Evolutionary conservation across 2,797 vertebrate genomes (phyloP), one percentile per base, ranked within the genome.

Genomic region (Meda fulgida): DNA sequence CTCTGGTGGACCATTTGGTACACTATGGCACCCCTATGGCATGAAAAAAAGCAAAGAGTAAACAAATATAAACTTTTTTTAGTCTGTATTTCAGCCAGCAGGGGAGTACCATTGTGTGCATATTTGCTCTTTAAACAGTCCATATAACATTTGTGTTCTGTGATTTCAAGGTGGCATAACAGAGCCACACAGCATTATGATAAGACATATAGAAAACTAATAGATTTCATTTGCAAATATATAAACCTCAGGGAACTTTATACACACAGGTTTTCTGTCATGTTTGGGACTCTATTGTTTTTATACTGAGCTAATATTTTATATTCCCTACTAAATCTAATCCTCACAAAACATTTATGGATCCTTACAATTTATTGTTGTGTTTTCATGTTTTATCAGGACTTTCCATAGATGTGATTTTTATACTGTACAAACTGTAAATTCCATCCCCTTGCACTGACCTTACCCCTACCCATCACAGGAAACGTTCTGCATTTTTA

Each of bases 41-140:
- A 23, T 71, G 46, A 46, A 81, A 77, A 66, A 72, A 43, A 70
- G 26, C 53, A 63, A 77, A 84, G 60, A 29, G 18, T 31, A 65
- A 75, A 77, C 34, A 84, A 77, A 53, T 40, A 55, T 43, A 2
- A 55, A 34, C 26, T 69, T 77, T 73, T 46, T 84, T 31, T n/a
- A 55, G 46, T 77, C 46, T 78, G 34, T 69, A 77, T 84, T 76
- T 67, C 18, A 77, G 69, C 71, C 29, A 65, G 40, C 71, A 36
- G 58, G 70, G 70, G 21, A 65, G 40, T 72, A 26, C 40, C 16
- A 43, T 46, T 75, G 55, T n/a, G 67, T 70, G 48, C 46, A 16
- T 46, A n/a, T 63, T 73, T 72, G 80, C n/a, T 71, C 18, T 81
- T 58, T 31, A 71, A 72, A 73, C 23, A 72, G 3, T 73, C 26